phyloP scores from a whole-genome alignment of 2,797 vertebrate species.

The Hypotaenidia philippensis region DNA sequence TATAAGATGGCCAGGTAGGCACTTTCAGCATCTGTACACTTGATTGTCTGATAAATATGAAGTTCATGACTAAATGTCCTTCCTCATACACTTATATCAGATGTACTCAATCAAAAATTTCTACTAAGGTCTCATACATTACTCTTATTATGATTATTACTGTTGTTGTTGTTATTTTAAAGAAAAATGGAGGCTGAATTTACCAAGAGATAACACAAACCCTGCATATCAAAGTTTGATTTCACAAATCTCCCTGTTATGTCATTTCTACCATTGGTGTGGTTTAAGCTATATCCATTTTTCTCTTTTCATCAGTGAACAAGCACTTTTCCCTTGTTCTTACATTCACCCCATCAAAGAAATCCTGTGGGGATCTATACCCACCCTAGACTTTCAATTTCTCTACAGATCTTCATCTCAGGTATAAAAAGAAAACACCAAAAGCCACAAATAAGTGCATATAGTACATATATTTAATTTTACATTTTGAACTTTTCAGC shows the following conservation, averaged over 20 bases:
- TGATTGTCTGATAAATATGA: not conserved
- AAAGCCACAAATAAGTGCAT: not conserved
- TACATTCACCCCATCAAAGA: not conserved
- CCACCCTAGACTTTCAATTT: not conserved
- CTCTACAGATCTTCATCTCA: not conserved
- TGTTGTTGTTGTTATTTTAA: not conserved
- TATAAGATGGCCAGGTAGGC: not conserved
- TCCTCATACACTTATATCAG: not conserved
- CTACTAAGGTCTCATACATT: not conserved
- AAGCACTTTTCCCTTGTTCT: not conserved
- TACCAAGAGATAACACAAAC: not conserved
- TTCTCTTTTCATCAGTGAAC: not conserved
- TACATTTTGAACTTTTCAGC: not conserved
- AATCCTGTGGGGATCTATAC: rapidly evolving
- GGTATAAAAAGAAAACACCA: not conserved
- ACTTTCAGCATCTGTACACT: not conserved
- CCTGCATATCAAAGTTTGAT: not conserved
- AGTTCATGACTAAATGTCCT: not conserved
- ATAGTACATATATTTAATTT: not conserved
- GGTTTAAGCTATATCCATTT: not conserved
- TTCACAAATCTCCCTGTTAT: not conserved
- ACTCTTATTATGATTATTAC: too few species aligned
- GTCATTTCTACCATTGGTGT: not conserved
- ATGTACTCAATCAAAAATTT: not conserved
- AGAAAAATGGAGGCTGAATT: not conserved